phyloP scores from a whole-genome alignment of 1,140 invertebrate species.

The Drosophila santomea region DNA sequence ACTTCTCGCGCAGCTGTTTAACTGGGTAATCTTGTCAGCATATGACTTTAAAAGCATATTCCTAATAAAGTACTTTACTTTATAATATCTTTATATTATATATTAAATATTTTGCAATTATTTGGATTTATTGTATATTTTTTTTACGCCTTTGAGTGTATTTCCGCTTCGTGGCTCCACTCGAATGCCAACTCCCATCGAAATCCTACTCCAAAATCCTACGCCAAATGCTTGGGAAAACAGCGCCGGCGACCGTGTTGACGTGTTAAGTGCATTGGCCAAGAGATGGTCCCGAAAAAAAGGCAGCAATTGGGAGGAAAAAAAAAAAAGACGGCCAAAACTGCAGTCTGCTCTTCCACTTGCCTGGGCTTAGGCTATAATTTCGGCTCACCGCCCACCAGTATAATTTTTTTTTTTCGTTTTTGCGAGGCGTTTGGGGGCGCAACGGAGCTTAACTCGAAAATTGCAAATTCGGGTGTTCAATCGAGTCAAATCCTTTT shows the following conservation, averaged over 20 bases:
- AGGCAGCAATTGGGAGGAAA: slow-evolving; percentile 8
- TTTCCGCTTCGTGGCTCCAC: background rate
- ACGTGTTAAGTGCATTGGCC: slow-evolving; percentile 74
- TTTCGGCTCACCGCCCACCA: slow-evolving; percentile 47
- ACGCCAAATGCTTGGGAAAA: slow-evolving; percentile 56
- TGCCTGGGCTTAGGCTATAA: slow-evolving; percentile 39
- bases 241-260: slow-evolving; percentile 59
- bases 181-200: slow-evolving; percentile 1
- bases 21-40: slow-evolving; percentile 65
- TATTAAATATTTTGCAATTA: background rate
- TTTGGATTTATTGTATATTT: background rate
- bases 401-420: background rate
- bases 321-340: slow-evolving; percentile 8
- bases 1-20: slow-evolving; percentile 11
- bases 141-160: background rate
- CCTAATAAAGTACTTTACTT: too few relatives aligned
- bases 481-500: slow-evolving; percentile 75
- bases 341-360: slow-evolving; percentile 37
- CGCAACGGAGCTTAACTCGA: slow-evolving; percentile 74
- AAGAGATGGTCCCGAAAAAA: slow-evolving; percentile 43
- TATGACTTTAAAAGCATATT: slow-evolving; percentile 1
- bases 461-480: slow-evolving; percentile 82
- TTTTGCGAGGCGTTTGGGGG: slow-evolving; percentile 41
- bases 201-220: background rate
- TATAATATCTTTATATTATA: too few relatives aligned